Base-by-base conservation (phyloP, 2,797 vertebrate genomes). In the Leptoclinus maculatus region DNA sequence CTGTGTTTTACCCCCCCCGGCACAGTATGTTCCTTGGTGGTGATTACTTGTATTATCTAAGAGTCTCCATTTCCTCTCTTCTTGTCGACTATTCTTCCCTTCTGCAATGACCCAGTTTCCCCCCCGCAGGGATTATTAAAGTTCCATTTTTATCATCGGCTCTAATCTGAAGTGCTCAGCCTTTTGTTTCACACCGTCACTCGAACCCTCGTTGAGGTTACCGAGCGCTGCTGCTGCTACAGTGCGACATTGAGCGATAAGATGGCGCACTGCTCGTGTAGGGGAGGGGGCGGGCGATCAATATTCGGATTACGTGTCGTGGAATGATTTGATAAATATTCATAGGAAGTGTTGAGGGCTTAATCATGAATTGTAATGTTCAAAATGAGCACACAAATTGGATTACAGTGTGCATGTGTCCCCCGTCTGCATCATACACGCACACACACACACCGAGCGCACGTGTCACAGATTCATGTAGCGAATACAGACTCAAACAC, bases 101-200 rank as follows among this genome's bases (percentile, higher is more conserved):
- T 39, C 59, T 70, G 70, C 79, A 23, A 34, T 83, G 80, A 85
- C 84, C 86, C 79, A 84, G 19, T 91, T 92, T 62, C 29, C 29
- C 85, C 75, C 66, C 79, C 58, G 12, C 2, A 4, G 76, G 74
- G 67, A 82, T 82, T 84, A 91, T 90, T 80, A 87, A 89, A 89
- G 66, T 88, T 91, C 88, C 29, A 87, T 54, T 87, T 86, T 78
- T 78, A 86, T 91, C 85, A 82, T 82, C 71, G 77, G 74, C 74
- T 86, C 57, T 80, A 79, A 90, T 90, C 83, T 81, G 83, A 86
- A 85, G 58, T 41, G 9, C 74, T 70, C 73, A 17, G 73, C 66
- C 80, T 83, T 83, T 89, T 80, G 75, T 87, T 86, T 78, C 74
- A 34, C 39, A 64, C 77, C 66, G 3, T 65, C 53, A 69, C 58